Evolutionary conservation across 30 jellyfish, hydroid and myxozoan genomes (phyloP).

Genomic region (Turritopsis dohrnii): DNA sequence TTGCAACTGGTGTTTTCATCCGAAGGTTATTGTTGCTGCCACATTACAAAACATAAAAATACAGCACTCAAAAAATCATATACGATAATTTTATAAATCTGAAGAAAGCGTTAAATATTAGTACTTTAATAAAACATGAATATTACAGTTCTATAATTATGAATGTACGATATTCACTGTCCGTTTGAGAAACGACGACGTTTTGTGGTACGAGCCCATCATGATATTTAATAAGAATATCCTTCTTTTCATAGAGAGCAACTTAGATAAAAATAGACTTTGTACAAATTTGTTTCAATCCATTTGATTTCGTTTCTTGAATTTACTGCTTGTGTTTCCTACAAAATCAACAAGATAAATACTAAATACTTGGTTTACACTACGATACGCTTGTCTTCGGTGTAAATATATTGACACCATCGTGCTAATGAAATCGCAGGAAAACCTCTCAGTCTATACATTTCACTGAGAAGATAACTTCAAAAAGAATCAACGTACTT

Average conservation of each 20-base stretch:
- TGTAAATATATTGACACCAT: no score
- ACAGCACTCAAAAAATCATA: background rate
- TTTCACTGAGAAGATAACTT: no score
- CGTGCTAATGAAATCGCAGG: no score
- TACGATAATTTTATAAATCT: background rate
- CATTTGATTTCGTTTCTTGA: background rate
- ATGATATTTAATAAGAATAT: background rate
- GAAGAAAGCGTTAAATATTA: background rate
- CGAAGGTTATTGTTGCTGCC: background rate
- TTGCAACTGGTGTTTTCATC: background rate
- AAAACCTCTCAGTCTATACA: no score
- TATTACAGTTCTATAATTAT: background rate
- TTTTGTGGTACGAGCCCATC: background rate
- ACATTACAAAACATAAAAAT: background rate
- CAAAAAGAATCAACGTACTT: no score
- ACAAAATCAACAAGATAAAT: background rate
- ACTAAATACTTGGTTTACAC: background rate
- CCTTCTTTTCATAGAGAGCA: background rate
- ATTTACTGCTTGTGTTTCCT: background rate
- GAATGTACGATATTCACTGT: background rate
- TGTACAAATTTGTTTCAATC: background rate
- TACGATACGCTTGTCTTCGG: no score
- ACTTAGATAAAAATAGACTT: background rate
- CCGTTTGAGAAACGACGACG: no score
- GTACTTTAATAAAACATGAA: background rate